Percentiles rank a stretch among this genome's conserved stretches.
Conservation (phyloP, 2,888 invertebrate genomes). For the Acleris cristana region DNA sequence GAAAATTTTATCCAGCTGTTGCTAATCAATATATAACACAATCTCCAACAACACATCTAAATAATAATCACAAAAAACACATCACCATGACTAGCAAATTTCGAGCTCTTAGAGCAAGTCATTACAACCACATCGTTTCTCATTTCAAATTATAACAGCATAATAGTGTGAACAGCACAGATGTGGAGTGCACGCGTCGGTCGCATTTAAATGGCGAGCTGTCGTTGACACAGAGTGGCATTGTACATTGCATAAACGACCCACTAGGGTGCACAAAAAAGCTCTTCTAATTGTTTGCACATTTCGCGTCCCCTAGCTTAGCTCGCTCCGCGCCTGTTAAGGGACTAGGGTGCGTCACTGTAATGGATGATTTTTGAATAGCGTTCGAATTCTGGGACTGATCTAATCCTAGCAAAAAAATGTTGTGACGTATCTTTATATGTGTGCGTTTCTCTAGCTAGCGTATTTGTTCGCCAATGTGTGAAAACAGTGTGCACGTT, state of each 20-base stretch:
- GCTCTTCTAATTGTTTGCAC: conserved; percentile 81
- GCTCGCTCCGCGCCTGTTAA: conserved; percentile 48
- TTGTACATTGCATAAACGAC: conserved; percentile 59
- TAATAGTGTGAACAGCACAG: conserved; percentile 70
- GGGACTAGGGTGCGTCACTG: conserved; percentile 18
- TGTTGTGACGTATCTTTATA: not conserved
- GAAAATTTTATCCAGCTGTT: too few relatives aligned
- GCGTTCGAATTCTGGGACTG: conserved; percentile 9
- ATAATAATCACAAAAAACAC: too few relatives aligned
- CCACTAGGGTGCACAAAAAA: conserved; percentile 64
- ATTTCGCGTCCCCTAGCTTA: conserved; percentile 67
- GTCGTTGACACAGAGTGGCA: conserved; percentile 73
- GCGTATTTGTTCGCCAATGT: too few relatives aligned
- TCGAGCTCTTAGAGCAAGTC: too few relatives aligned
- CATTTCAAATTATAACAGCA: conserved; percentile 38
- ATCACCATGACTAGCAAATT: too few relatives aligned
- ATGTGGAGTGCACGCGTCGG: conserved; percentile 67
- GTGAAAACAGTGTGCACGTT: too few relatives aligned
- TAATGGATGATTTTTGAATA: conserved; percentile 31
- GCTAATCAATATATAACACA: too few relatives aligned
- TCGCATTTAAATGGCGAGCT: conserved; percentile 66
- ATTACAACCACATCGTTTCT: not conserved
- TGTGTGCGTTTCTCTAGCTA: not conserved
- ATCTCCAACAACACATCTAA: too few relatives aligned
- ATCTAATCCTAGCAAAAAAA: not conserved